Conservation (phyloP, 1,140 invertebrate genomes). For the Nebria ingens region DNA sequence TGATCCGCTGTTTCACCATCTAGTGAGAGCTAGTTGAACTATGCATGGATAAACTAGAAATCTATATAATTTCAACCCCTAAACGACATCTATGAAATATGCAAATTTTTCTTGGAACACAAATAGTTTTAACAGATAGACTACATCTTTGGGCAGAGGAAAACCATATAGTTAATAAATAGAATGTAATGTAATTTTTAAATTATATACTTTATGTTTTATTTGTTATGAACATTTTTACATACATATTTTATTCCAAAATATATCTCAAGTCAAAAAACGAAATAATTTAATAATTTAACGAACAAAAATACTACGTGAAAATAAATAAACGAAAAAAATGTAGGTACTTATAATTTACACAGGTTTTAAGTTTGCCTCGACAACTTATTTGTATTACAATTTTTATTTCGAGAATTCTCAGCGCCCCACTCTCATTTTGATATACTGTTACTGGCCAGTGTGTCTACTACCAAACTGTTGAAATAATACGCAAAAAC, state of each 20-base stretch:
- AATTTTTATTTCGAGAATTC: background rate
- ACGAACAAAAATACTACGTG: conserved; percentile 14
- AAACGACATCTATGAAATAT: background rate
- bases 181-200: conserved; percentile 10
- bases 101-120: too few species aligned
- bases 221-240: conserved; percentile 32
- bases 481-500: too few species aligned
- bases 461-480: too few species aligned
- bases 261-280: conserved; percentile 13
- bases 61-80: background rate
- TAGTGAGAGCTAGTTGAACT: too few species aligned
- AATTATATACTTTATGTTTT: conserved; percentile 19
- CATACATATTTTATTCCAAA: conserved; percentile 26
- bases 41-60: too few species aligned
- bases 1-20: background rate
- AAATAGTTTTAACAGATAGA: too few species aligned
- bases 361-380: background rate
- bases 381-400: conserved; percentile 2
- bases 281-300: conserved; percentile 16
- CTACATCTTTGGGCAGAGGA: too few species aligned
- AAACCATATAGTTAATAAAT: background rate
- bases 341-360: conserved; percentile 16
- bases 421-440: background rate
- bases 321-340: conserved; percentile 16
- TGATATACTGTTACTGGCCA: too few species aligned